These are phyloP conservation scores for Enteromius afrohamiltoni DNA, from an alignment of 2,797 vertebrate species.

Conservation along the genomic window DNA sequence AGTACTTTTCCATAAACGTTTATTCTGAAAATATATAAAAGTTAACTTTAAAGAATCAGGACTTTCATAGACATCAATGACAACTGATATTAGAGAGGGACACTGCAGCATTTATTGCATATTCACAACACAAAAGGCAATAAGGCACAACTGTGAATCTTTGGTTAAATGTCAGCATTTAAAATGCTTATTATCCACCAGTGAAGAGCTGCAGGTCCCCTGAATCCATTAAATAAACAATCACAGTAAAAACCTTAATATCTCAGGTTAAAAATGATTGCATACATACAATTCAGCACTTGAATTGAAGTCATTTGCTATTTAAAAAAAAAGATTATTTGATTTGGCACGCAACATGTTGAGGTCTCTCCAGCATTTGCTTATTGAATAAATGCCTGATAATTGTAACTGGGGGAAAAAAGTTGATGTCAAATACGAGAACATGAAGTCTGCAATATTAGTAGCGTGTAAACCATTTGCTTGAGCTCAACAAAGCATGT, in stretches of 20 bases:
- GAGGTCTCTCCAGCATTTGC: slow-evolving; percentile 5
- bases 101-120: slow-evolving; percentile 62
- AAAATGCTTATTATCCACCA: neutral
- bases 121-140: slow-evolving; percentile 59
- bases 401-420: neutral
- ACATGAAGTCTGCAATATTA: neutral
- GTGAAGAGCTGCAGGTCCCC: neutral
- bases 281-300: slow-evolving; percentile 21
- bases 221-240: slow-evolving; percentile 1
- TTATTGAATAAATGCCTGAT: slow-evolving; percentile 1
- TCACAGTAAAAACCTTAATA: neutral
- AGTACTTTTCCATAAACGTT: slow-evolving; percentile 51
- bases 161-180: neutral
- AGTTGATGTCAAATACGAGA: neutral
- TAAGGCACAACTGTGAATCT: neutral
- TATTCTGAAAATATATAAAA: slow-evolving; percentile 78
- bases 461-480: neutral
- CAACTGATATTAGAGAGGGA: slow-evolving; percentile 54
- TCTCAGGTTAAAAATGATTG: neutral
- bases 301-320: neutral
- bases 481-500: slow-evolving; percentile 4
- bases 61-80: slow-evolving; percentile 33
- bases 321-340: neutral
- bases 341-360: neutral
- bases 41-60: slow-evolving; percentile 74